Evolutionary conservation across 2,797 vertebrate species (phyloP).

Genomic region (Protonibea diacanthus): DNA sequence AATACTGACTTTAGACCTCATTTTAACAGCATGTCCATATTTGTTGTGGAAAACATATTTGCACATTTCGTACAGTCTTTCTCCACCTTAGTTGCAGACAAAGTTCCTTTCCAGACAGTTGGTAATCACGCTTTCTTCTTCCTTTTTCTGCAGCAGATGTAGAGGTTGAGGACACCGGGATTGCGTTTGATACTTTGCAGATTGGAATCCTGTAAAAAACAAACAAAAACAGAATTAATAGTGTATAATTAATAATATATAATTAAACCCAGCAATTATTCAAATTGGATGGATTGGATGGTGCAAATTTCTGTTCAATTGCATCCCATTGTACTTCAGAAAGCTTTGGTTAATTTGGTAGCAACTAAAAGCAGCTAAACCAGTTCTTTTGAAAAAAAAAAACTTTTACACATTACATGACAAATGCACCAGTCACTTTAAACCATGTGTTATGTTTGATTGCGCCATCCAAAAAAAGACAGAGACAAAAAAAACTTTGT

Average conservation of each 20-base stretch:
- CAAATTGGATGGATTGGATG: not conserved
- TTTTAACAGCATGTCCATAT: not conserved
- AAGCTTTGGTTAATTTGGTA: not conserved
- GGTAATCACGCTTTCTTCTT: not conserved
- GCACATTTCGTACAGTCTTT: not conserved
- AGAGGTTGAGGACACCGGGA: not conserved
- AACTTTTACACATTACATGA: no score
- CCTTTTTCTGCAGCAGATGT: not conserved
- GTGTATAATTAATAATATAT: not conserved
- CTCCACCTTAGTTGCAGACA: not conserved
- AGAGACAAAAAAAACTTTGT: not conserved
- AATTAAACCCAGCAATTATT: not conserved
- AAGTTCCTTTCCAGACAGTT: constrained; percentile 15
- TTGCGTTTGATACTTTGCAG: not conserved
- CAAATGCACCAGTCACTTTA: not conserved
- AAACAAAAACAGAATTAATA: not conserved
- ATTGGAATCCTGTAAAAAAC: constrained; percentile 5
- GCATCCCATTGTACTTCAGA: not conserved
- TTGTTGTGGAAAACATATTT: constrained; percentile 17
- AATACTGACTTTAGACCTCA: not conserved
- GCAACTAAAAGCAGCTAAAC: not conserved
- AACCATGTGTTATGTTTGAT: not conserved
- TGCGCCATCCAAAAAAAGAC: not conserved
- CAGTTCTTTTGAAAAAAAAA: not conserved
- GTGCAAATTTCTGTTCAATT: not conserved